Base-by-base conservation (phyloP, 2,113 vertebrate genomes). In the Nyctereutes procyonoides region DNA sequence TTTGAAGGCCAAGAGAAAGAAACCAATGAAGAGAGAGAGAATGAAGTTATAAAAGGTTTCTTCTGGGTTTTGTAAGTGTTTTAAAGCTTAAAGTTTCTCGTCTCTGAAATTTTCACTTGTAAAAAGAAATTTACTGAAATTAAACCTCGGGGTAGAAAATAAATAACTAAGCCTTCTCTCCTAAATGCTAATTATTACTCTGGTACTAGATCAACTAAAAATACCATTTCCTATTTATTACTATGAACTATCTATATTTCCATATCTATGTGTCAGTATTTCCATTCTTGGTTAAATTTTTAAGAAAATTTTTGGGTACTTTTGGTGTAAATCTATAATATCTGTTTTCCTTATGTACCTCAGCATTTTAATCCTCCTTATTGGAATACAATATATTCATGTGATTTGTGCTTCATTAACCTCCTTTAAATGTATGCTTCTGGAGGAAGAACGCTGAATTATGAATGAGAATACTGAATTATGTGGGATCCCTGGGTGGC, bases 111-210 rank as follows among this genome's bases (percentile, higher is more conserved):
- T 90, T 95, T 93, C 19, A 43, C 32, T 58, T 81, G 35, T 38
- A n/a, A n/a, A n/a, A n/a, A n/a, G n/a, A n/a, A n/a, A n/a, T 91
- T 93, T n/a, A 43, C 3, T 43, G 28, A 93, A 91, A 69, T 96
- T 63, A 85, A 94, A 90, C 7, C 71, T 67, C 7, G 51, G 22
- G 48, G n/a, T 16, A 56, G 80, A 69, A 77, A 30, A 30, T 53
- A 79, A 79, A 53, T 43, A 43, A 32, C 20, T 79, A 80, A 53
- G n/a, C 3, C 1, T 71, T 63, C 26, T 19, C 5, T 88, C 8
- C 63, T 19, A 43, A 43, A 7, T 87, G 43, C 88, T 94, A 55
- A 83, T 88, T 87, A 77, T 74, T 48, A 69, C 8, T n/a, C 67
- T 88, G 35, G 9, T 79, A 56, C 35, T 65, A 19, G 55, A 10